These are phyloP conservation scores for Hyla sarda DNA, from an alignment of 2,113 vertebrate genomes.

Conservation along the genomic window DNA sequence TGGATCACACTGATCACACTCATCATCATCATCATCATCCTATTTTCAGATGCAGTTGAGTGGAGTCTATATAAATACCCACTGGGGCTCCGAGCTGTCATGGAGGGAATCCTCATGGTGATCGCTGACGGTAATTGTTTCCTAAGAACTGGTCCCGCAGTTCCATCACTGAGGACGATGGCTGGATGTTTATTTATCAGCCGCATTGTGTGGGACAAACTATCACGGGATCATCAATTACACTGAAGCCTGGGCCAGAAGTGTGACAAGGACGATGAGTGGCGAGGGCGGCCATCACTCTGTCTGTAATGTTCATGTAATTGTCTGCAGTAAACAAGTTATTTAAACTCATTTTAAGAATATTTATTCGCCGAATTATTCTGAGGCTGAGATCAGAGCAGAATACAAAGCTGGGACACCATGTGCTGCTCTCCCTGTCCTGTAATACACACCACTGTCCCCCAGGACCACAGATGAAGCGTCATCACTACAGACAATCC, in stretches of 20 bases:
- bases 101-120: not conserved
- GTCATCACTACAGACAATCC: not conserved
- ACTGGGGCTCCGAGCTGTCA: not conserved
- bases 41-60: not conserved
- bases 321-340: not conserved
- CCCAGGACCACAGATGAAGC: not conserved
- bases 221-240: not conserved
- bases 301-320: not conserved
- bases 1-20: not conserved
- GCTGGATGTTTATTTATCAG: not conserved
- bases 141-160: not conserved
- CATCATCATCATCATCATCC: not conserved
- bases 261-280: not conserved
- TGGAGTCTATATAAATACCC: conserved; percentile 37
- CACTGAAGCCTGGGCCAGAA: not conserved
- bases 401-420: not conserved
- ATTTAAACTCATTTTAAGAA: not conserved
- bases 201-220: not conserved
- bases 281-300: not conserved
- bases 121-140: conserved; percentile 10
- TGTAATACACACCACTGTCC: not conserved
- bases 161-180: not conserved
- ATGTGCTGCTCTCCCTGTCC: not conserved
- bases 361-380: not conserved
- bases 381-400: not conserved